Evolutionary conservation across 1,140 invertebrate species (phyloP).

Genomic region (Dreissena rostriformis): DNA sequence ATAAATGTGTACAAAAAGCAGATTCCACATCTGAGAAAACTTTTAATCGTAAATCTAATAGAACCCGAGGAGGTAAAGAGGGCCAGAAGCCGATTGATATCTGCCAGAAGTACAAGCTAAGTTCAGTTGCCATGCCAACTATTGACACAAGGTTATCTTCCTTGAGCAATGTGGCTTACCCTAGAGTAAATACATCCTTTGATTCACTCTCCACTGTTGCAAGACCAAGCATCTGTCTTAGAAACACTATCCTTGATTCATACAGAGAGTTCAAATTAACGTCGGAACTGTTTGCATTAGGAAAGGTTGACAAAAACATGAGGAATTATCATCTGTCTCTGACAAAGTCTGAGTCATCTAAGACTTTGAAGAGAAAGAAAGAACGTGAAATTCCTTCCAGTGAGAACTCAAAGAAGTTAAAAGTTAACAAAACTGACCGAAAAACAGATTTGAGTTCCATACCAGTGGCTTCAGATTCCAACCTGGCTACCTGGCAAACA

Average conservation of each 20-base stretch:
- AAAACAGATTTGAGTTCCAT: too few species aligned
- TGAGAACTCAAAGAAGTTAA: too few species aligned
- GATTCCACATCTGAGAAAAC: too few species aligned
- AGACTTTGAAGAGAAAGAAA: too few species aligned
- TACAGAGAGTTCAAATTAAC: not conserved
- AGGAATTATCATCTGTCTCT: not conserved
- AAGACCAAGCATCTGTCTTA: not conserved
- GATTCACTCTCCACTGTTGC: not conserved
- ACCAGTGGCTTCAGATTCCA: too few species aligned
- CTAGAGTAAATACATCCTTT: not conserved
- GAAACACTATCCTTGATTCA: not conserved
- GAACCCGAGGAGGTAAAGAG: too few species aligned
- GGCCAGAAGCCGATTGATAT: not conserved
- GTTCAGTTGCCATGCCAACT: not conserved
- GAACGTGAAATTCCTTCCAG: too few species aligned
- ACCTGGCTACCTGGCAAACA: too few species aligned
- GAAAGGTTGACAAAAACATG: not conserved
- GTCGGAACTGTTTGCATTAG: not conserved
- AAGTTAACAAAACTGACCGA: too few species aligned
- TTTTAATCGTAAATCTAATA: too few species aligned
- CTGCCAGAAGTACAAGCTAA: not conserved
- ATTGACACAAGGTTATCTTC: conserved; percentile 2
- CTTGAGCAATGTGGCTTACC: not conserved
- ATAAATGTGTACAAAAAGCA: too few species aligned
- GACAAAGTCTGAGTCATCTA: too few species aligned